Percentiles rank a stretch among this genome's conserved stretches.
Conservation (phyloP, 1,140 invertebrate species). For the Popillia japonica region DNA sequence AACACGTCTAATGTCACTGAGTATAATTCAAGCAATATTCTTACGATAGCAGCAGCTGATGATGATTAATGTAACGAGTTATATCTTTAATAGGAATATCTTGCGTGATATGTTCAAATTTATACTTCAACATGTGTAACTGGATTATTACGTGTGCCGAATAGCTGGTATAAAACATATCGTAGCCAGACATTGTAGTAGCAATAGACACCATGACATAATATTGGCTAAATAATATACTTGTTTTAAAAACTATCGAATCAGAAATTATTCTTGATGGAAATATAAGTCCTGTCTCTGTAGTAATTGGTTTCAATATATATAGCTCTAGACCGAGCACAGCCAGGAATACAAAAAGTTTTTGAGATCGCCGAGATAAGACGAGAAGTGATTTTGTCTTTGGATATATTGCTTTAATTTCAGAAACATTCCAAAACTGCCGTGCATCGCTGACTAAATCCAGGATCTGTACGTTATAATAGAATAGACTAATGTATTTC, state of each 20-base stretch:
- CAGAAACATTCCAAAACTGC: background rate
- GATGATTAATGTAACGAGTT: background rate
- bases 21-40: too few species aligned
- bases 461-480: background rate
- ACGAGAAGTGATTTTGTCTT: background rate
- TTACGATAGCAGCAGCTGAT: background rate
- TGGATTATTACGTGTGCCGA: background rate
- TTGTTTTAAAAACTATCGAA: background rate
- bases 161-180: background rate
- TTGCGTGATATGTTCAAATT: background rate
- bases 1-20: too few species aligned
- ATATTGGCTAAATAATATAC: background rate
- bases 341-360: background rate
- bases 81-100: background rate
- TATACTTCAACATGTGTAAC: background rate
- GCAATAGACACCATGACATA: background rate
- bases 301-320: background rate
- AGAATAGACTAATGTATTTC: background rate
- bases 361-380: background rate
- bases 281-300: background rate
- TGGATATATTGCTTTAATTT: background rate
- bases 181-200: background rate
- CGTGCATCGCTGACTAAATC: background rate
- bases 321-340: background rate
- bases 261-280: background rate